Base-by-base conservation (phyloP, 2,113 vertebrate species). In the Prolemur simus region DNA sequence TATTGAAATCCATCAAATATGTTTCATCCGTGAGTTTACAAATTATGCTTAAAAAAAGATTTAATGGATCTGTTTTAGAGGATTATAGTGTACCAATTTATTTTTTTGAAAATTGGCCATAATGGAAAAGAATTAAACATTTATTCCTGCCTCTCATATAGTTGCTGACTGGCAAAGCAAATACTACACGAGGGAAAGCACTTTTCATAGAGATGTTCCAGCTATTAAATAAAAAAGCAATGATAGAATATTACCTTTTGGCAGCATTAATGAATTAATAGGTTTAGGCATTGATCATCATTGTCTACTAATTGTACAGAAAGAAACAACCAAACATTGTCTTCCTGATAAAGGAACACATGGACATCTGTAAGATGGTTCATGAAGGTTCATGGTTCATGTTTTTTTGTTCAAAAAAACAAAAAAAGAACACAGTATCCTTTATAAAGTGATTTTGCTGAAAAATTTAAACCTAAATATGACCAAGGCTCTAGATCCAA, bases 31-130 rank as follows among this genome's bases (percentile, higher is more conserved):
- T 45, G 15, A 82, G 37, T 83, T 91, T 81, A 86, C 77, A 87
- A 82, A 49, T 60, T 42, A 52, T 82, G 9, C 74, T 95, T n/a
- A 56, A 85, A 80, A 74, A n/a, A 63, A 78, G 0, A 60, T 29
- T 20, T 52, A 34, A 27, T 77, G 82, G 60, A 83, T 78, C 60
- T 9, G 11, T 69, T 83, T 92, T 64, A 77, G 49, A 94, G 32
- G 29, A 60, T 63, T 77, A 2, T 76, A 77, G 13, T 91, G 2
- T 21, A 88, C 60, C n/a, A 60, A 68, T 34, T 81, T 77, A 58
- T 74, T 85, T 32, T 89, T 96, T 93, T 90, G 39, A 81, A 95
- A 90, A 49, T 21, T 87, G 34, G 47, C 42, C 80, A 29, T 74
- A 95, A 88, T 45, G 12, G 71, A 74, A 74, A 89, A 93, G 37